These are phyloP conservation scores for Excalfactoria chinensis DNA, from an alignment of 2,113 vertebrate species.

Conservation along the genomic window DNA sequence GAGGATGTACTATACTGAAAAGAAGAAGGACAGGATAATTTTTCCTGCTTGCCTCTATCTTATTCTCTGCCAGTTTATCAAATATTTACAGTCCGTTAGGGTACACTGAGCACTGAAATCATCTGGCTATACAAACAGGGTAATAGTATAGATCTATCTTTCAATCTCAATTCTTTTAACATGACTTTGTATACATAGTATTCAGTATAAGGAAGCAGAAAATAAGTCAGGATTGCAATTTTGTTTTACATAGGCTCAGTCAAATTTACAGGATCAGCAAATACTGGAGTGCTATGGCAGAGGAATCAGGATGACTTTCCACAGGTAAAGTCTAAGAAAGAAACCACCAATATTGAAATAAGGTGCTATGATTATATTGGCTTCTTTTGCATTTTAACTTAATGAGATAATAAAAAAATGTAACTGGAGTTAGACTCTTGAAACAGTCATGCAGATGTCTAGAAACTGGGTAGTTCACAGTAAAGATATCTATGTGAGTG, in stretches of 20 bases:
- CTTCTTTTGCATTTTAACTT: not conserved
- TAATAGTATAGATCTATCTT: not conserved
- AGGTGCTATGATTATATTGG: not conserved
- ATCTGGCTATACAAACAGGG: not conserved
- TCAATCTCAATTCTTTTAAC: not conserved
- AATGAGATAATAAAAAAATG: not conserved
- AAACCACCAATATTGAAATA: not conserved
- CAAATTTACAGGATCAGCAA: not conserved
- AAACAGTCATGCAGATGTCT: not conserved
- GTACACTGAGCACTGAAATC: not conserved
- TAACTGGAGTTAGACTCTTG: not conserved
- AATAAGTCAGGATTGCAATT: not conserved
- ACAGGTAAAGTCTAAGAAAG: not conserved
- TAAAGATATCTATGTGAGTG: not conserved
- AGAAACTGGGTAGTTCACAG: not conserved
- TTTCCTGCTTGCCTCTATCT: not conserved
- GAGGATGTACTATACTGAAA: not conserved
- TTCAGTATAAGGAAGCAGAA: accelerated
- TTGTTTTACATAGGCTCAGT: not conserved
- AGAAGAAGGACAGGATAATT: not conserved
- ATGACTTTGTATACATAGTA: accelerated
- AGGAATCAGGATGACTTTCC: not conserved
- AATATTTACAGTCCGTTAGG: not conserved
- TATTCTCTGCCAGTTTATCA: not conserved
- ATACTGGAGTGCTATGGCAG: not conserved